Evolutionary conservation across 2,113 vertebrate genomes (phyloP), one percentile per base, ranked within the genome.

Genomic region (Plecturocebus donacophilus): DNA sequence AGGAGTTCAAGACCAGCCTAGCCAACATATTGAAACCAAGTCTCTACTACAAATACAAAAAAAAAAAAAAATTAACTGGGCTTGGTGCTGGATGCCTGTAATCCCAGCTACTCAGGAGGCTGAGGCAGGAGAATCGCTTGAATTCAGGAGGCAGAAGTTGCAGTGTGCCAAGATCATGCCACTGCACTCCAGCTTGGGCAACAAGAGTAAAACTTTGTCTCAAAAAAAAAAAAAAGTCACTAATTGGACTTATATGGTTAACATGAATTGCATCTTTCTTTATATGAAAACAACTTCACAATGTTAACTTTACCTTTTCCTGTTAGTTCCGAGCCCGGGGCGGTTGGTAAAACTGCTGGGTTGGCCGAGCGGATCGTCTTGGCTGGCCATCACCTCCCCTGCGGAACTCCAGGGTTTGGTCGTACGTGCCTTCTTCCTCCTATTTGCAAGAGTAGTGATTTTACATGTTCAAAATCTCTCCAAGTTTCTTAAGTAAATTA

Each of bases 311-410:
- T 98, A 99, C 98, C 98, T 98, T 98, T 93, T 75, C 64, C 30
- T 87, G 54, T 99, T 98, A 99, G 98, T 99, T 99, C 97, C 99
- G 99, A 98, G 99, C 99, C 98, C 99, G 99, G 49, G 99, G 99
- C 3, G 99, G 99, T 90, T 99, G 99, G 98, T 99, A 99, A 98
- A 99, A 99, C 97, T 99, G 99, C 95, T 99, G 99, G 45, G 99
- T 99, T n/a, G 99, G 99, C 97, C 99, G 98, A 23, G 99, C 99
- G 82, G 99, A 99, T 52, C 99, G 98, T 84, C 99, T 98, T 27
- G 99, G 99, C 95, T 99, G 99, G 91, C 99, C 99, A 45, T 99
- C 99, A 82, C 99, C 99, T 94, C 99, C 99, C 97, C 99, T 99
- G 42, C 99, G 99, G 98, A 99, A 99, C 98, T 99, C 99, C 87